Evolutionary conservation across 2,888 invertebrate genomes (phyloP), one percentile per base, ranked within the genome.

Genomic region (Sacculina carcini): DNA sequence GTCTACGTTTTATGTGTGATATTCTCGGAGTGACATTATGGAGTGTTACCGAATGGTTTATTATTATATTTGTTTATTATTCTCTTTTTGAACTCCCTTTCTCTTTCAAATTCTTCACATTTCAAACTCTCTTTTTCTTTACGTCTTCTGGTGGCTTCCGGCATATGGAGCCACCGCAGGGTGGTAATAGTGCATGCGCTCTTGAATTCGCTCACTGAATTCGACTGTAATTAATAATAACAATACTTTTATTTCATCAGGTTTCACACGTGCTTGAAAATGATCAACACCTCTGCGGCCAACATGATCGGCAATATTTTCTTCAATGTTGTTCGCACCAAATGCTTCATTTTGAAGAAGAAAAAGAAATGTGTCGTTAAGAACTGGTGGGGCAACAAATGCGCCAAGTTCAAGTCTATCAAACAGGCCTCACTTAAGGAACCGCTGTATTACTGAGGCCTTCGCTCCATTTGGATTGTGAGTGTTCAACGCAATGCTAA

Each of bases 251-350:
- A n/a, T n/a, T n/a, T n/a, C 55, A 59, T 59, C 72, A 92, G 92
- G 61, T 92, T 92, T 66, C 78, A 89, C 54, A 78, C 87, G 19
- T 94, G 92, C 63, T 70, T 94, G 57, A 86, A 87, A 65, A 75
- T 83, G 67, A 80, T 85, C 1, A 76, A 77, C 58, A 83, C 84
- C 0, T 78, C 80, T 6, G 79, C 86, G 10, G 82, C 90, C 9
- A 83, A 84, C 63, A 73, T 87, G 67, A 85, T 89, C 51, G 89
- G 89, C 3, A 83, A 82, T 61, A 70, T 92, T 31, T 94, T 87
- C 71, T 94, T 94, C 74, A 87, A 92, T 67, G 73, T 90, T 42
- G 79, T 92, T n/a, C 86, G 86, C 63, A 83, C 85, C 0, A 82
- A 86, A 63, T 94, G 94, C 62, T 92, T 94, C 67, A 74, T 81